Percentiles rank a stretch among this genome's conserved stretches.
phyloP scores from a whole-genome alignment of 2,113 vertebrate genomes.

The Colius striatus region DNA sequence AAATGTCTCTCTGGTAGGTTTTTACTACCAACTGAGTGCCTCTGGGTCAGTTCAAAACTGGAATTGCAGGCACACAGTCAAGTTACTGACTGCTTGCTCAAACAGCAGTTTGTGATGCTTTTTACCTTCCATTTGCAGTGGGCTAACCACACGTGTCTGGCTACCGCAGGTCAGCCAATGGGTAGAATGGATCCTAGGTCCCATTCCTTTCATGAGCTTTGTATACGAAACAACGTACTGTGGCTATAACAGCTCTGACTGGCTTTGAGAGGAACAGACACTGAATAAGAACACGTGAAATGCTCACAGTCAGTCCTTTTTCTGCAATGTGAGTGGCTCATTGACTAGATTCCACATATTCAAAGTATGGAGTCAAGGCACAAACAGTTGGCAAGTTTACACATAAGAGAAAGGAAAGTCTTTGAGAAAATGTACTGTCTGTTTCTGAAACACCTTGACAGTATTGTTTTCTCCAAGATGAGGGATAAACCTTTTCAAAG shows the following conservation, averaged over 20 bases:
- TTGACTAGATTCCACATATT: conserved; percentile 12
- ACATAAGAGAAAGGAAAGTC: not conserved
- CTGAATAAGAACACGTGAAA: not conserved
- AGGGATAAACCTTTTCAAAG: not conserved
- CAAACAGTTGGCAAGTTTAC: not conserved
- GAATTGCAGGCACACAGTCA: not conserved
- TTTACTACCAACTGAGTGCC: not conserved
- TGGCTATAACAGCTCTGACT: not conserved
- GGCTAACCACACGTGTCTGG: not conserved
- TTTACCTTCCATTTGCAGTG: not conserved
- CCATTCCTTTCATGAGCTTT: not conserved
- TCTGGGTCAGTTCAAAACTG: not conserved
- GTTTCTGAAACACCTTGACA: not conserved
- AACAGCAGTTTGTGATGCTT: not conserved
- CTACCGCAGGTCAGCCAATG: not conserved
- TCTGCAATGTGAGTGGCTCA: not conserved
- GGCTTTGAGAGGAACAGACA: not conserved
- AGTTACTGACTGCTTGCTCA: not conserved
- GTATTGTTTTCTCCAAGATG: not conserved
- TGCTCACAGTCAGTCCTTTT: not conserved
- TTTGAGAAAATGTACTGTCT: not conserved
- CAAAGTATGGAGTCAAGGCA: not conserved
- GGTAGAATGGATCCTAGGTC: not conserved
- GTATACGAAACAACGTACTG: not conserved
- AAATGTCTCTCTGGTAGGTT: not conserved